phyloP scores from a whole-genome alignment of 2,113 vertebrate species.

The Micronycteris hirsuta region DNA sequence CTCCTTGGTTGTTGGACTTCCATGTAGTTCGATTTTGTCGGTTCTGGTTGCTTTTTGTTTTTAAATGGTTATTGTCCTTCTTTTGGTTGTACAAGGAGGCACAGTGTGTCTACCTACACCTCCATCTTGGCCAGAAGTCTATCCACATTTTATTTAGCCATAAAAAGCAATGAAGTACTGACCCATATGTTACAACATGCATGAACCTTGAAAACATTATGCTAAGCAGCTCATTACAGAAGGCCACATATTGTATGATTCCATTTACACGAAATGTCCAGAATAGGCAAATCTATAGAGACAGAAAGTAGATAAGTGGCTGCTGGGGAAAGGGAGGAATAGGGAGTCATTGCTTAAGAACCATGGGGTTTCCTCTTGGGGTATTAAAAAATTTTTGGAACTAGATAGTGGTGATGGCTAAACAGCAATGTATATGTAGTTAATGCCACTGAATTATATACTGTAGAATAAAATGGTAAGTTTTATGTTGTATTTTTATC shows the following conservation, averaged over 20 bases:
- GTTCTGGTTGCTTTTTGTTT: no score
- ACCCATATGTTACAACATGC: not conserved
- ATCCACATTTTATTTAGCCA: not conserved
- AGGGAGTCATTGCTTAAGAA: not conserved
- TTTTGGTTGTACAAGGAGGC: no score
- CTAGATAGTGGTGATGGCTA: not conserved
- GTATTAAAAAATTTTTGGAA: not conserved
- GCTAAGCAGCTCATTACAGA: not conserved
- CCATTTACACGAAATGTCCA: not conserved
- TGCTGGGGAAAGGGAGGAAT: not conserved
- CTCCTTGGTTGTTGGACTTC: no score
- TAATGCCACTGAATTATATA: not conserved
- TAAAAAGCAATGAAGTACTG: not conserved
- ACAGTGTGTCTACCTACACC: no score
- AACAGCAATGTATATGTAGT: not conserved
- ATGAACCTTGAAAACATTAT: not conserved
- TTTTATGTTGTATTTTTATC: not conserved
- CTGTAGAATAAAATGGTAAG: not conserved
- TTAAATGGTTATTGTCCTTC: no score
- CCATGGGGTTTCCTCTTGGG: not conserved
- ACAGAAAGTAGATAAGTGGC: not conserved
- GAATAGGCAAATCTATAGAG: not conserved
- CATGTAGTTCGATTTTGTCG: no score
- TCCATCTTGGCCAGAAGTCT: no score
- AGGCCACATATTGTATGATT: not conserved